These are phyloP conservation scores for Notodonta dromedarius DNA, from an alignment of 2,888 invertebrate genomes.

Conservation along the genomic window DNA sequence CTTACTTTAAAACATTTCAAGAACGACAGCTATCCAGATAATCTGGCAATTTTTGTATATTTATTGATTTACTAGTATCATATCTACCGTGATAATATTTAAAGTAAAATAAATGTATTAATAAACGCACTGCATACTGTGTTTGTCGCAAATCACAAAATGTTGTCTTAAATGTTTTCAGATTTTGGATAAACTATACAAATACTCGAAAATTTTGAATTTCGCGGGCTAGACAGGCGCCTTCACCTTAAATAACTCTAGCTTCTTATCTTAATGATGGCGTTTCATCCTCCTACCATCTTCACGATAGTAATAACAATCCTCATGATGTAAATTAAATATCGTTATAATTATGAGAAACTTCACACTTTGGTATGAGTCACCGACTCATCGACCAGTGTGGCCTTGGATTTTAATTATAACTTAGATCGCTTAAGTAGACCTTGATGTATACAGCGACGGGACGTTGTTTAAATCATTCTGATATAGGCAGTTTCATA, in stretches of 20 bases:
- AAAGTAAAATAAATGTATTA: no score
- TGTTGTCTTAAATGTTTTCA: no score
- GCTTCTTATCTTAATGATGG: slow-evolving; percentile 16
- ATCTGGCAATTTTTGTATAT: no score
- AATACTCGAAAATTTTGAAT: no score
- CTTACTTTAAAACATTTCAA: no score
- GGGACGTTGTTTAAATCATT: neutral
- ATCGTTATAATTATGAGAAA: slow-evolving; percentile 12
- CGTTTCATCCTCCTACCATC: neutral
- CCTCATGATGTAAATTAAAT: neutral
- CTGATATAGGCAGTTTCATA: neutral
- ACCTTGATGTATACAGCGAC: slow-evolving; percentile 20
- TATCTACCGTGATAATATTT: no score
- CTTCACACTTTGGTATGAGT: neutral
- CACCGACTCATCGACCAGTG: slow-evolving; percentile 40
- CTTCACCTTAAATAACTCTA: neutral
- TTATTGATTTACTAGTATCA: no score
- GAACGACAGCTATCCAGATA: no score
- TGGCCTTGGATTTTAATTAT: slow-evolving; percentile 51
- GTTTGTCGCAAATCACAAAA: no score
- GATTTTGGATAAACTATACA: no score
- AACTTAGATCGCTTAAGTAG: slow-evolving; percentile 41
- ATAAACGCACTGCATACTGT: no score
- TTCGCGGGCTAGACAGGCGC: no score
- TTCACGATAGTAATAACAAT: neutral